Percentiles rank a stretch among this genome's conserved stretches.
Conservation (phyloP, 2,888 invertebrate genomes). For the Drosophila siamana region DNA sequence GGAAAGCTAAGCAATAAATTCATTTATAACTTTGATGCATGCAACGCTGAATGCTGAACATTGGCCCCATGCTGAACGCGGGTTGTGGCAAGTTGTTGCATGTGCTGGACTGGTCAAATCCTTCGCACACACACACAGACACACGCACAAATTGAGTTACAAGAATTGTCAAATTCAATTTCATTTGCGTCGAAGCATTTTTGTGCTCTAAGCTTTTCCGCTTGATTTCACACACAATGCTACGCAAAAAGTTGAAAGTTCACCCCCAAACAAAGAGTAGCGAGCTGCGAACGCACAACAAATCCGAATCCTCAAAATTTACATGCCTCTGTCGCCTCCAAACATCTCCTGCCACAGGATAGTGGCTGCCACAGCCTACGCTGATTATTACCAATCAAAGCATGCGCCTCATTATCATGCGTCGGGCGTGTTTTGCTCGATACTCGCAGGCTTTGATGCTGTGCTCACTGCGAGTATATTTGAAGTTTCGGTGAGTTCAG, state of each 20-base stretch:
- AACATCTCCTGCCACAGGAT: no score
- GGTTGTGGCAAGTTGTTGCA: not conserved
- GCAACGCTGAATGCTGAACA: slow-evolving; percentile 8
- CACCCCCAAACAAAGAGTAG: not conserved
- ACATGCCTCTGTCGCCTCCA: slow-evolving; percentile 18
- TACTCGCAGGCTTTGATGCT: slow-evolving; percentile 14
- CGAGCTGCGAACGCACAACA: slow-evolving; percentile 10
- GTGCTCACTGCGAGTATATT: slow-evolving; percentile 17
- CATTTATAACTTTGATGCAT: slow-evolving; percentile 67
- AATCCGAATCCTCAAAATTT: slow-evolving; percentile 20
- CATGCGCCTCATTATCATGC: slow-evolving; percentile 59
- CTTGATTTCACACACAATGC: slow-evolving; percentile 56
- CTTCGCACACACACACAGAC: no score
- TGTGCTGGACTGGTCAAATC: slow-evolving; percentile 54
- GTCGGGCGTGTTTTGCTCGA: slow-evolving; percentile 51
- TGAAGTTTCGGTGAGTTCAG: slow-evolving; percentile 13
- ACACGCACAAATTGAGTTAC: slow-evolving; percentile 72
- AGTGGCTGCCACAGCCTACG: not conserved
- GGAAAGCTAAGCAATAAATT: slow-evolving; percentile 50
- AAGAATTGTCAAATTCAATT: slow-evolving; percentile 71
- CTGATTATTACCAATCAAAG: slow-evolving; percentile 10
- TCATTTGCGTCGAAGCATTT: slow-evolving; percentile 54
- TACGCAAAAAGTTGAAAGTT: slow-evolving; percentile 5
- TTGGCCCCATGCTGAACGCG: not conserved
- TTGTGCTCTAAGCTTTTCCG: slow-evolving; percentile 40